These are phyloP conservation scores for Drosophila subquinaria DNA, from an alignment of 2,888 invertebrate species.

Conservation along the genomic window DNA sequence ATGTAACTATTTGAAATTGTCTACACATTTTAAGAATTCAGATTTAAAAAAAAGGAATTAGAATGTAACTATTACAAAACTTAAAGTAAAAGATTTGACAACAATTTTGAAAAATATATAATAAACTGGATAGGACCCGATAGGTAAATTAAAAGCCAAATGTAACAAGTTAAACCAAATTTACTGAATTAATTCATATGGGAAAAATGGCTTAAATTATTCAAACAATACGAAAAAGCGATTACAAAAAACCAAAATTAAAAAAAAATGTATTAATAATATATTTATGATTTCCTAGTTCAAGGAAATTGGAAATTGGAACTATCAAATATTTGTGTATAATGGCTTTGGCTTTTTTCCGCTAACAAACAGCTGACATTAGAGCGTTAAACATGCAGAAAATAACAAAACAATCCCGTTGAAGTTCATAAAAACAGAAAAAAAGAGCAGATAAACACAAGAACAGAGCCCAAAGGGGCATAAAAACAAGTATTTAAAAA, in stretches of 20 bases:
- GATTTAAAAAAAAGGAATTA: background rate
- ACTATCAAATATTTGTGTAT: no score
- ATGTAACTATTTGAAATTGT: background rate
- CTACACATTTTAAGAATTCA: background rate
- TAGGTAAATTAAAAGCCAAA: no score
- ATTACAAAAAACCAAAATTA: background rate
- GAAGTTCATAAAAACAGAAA: constrained; percentile 49
- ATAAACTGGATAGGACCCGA: no score
- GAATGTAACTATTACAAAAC: no score
- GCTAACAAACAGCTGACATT: constrained; percentile 39
- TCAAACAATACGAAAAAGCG: no score
- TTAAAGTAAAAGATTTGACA: background rate
- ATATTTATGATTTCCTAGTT: constrained; percentile 3
- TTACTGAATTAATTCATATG: no score
- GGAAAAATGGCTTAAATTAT: background rate
- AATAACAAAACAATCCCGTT: constrained; percentile 24
- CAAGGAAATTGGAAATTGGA: background rate
- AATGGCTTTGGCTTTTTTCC: background rate
- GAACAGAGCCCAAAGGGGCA: constrained; percentile 21
- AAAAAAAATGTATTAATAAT: background rate
- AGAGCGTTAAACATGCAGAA: constrained; percentile 6
- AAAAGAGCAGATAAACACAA: constrained; percentile 46
- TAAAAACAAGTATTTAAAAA: constrained; percentile 16
- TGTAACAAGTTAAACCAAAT: no score
- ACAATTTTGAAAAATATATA: no score